Conservation (phyloP, 2,888 invertebrate species). For the Agriopis marginaria region DNA sequence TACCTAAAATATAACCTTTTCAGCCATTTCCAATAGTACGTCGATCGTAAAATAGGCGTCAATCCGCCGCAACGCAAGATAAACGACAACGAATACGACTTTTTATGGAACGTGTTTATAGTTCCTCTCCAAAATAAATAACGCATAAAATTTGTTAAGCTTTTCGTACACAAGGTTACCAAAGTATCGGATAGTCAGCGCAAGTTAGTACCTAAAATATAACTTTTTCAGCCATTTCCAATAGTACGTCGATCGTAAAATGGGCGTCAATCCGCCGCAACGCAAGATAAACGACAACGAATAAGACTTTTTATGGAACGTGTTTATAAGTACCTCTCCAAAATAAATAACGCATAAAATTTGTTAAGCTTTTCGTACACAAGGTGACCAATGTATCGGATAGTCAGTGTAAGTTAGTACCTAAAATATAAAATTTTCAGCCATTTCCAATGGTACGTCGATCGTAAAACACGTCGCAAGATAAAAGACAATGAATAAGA, state of each 20-base stretch:
- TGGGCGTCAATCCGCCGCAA: conserved; percentile 27
- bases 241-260: conserved; percentile 32
- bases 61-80: conserved; percentile 32
- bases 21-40: conserved; percentile 8
- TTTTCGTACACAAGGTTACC: not conserved
- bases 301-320: conserved; percentile 34
- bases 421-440: too few relatives aligned
- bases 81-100: conserved; percentile 36
- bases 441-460: too few relatives aligned
- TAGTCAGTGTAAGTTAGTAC: not conserved
- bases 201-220: too few relatives aligned
- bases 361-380: conserved; percentile 1
- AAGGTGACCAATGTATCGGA: not conserved
- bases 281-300: conserved; percentile 35
- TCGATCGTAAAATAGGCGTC: conserved; percentile 32
- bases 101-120: conserved; percentile 39
- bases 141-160: conserved; percentile 3
- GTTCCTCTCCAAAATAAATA: conserved; percentile 41
- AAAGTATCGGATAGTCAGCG: not conserved
- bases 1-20: too few relatives aligned
- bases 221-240: conserved; percentile 2
- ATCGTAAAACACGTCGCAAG: too few relatives aligned
- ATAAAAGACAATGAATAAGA: too few relatives aligned
- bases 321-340: conserved; percentile 40
- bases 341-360: too few relatives aligned